Evolutionary conservation across 2,797 vertebrate species (phyloP).

Genomic region (Acanthornis magna): DNA sequence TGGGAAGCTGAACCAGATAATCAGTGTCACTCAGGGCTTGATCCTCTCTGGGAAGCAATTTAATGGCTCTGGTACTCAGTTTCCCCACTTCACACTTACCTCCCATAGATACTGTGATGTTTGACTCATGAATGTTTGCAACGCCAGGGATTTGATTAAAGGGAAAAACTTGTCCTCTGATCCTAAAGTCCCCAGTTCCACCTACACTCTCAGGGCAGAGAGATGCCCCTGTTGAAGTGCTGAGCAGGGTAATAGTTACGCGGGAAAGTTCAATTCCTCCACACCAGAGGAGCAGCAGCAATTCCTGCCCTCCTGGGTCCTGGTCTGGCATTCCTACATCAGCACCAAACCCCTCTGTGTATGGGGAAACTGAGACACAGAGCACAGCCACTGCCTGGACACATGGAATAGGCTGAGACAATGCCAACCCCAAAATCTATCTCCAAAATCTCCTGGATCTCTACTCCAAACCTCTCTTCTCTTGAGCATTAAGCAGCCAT

Average conservation of each 20-base stretch:
- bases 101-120: background rate
- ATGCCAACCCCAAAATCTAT: background rate
- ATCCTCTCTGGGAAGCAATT: background rate
- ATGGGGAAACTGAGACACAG: background rate
- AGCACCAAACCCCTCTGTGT: background rate
- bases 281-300: background rate
- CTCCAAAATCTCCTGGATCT: background rate
- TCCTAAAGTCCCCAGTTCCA: background rate
- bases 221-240: background rate
- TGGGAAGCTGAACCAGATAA: background rate
- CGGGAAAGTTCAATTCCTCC: background rate
- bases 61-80: background rate
- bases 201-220: background rate
- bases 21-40: background rate
- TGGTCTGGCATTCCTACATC: background rate
- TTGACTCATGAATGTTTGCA: background rate
- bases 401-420: background rate
- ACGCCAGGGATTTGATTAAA: slow-evolving; percentile 1
- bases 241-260: background rate
- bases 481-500: background rate
- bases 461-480: background rate
- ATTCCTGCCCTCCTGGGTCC: background rate
- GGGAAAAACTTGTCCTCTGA: background rate
- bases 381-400: background rate
- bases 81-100: background rate